Percentiles rank a stretch among this genome's conserved stretches.
phyloP scores from a whole-genome alignment of 1,140 invertebrate genomes.

The Andricus grossulariae region DNA sequence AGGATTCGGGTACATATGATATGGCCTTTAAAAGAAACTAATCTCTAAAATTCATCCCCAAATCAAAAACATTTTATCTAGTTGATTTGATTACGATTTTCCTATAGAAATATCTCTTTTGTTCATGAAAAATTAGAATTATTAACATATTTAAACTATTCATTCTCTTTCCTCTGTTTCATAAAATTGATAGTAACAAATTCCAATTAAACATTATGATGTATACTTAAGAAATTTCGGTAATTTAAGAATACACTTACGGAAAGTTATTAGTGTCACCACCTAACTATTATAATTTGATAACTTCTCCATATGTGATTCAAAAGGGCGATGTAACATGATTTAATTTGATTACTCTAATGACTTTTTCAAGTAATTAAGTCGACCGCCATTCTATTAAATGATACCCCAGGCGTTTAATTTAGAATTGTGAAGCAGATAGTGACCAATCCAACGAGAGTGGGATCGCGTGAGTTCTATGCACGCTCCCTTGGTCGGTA shows the following conservation, averaged over 20 bases:
- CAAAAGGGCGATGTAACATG: conserved; percentile 21
- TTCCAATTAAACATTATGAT: background rate
- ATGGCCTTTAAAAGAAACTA: no score
- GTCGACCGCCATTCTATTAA: conserved; percentile 24
- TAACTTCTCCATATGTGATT: conserved; percentile 19
- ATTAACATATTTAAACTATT: no score
- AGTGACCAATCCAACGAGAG: conserved; percentile 23
- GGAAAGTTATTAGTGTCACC: conserved; percentile 4
- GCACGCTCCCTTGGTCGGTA: background rate
- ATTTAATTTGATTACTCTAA: conserved; percentile 19
- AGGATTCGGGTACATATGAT: no score
- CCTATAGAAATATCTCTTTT: no score
- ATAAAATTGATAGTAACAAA: no score
- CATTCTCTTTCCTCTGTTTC: no score
- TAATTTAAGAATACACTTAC: conserved; percentile 5
- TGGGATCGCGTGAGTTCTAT: conserved; percentile 26
- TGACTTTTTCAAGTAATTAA: conserved; percentile 30
- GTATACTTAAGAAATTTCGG: background rate
- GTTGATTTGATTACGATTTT: no score
- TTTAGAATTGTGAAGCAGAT: conserved; percentile 28
- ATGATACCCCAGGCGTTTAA: conserved; percentile 26
- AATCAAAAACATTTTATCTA: no score
- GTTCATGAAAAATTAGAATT: no score
- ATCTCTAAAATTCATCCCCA: no score
- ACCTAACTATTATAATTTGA: conserved; percentile 11